Conservation (phyloP, 2,797 vertebrate genomes). For the Tokudaia tokunoshimensis region DNA sequence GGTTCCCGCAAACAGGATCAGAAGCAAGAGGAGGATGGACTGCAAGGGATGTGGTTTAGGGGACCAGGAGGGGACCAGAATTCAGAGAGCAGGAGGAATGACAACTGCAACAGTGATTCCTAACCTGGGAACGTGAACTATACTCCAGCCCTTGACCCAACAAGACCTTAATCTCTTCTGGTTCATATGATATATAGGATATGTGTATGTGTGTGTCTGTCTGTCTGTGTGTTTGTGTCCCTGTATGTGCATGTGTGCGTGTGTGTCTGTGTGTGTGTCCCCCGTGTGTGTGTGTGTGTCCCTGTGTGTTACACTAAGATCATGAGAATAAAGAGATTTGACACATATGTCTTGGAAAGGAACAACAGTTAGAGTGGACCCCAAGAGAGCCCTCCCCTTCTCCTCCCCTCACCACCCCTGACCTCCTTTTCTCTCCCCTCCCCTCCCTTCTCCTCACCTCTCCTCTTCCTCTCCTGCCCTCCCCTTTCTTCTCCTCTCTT, state of each 20-base stretch:
- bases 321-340: not conserved
- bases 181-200: not conserved
- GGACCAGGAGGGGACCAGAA: not conserved
- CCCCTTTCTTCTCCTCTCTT: not conserved
- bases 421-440: no score
- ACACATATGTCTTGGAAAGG: not conserved
- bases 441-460: no score
- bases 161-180: not conserved
- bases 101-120: not conserved
- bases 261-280: no score
- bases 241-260: no score
- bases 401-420: accelerated
- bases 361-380: not conserved
- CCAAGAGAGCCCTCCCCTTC: not conserved
- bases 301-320: not conserved
- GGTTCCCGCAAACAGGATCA: not conserved
- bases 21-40: not conserved
- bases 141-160: accelerated
- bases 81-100: not conserved
- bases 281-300: not conserved
- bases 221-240: not conserved
- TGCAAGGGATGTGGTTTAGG: not conserved
- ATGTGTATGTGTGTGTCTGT: not conserved
- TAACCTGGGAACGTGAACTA: not conserved
- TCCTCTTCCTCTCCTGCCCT: accelerated